Percentiles rank a stretch among this genome's conserved stretches.
These are phyloP conservation scores for Pelecanus crispus DNA, from an alignment of 2,113 vertebrate genomes.

Conservation along the genomic window DNA sequence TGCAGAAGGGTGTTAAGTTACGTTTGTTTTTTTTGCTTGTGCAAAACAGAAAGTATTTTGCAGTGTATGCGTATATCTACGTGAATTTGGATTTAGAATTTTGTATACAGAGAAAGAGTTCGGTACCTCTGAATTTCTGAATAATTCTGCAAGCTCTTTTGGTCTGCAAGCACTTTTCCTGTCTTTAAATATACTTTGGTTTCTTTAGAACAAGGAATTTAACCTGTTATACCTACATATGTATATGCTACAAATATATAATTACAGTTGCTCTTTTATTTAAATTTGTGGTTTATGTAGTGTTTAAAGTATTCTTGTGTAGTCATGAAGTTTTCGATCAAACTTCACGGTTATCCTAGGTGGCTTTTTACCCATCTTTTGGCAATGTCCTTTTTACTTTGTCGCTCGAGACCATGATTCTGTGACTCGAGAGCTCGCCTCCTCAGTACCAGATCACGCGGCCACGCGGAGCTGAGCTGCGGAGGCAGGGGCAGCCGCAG, in stretches of 20 bases:
- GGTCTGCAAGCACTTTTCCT: neutral
- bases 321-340: neutral
- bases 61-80: neutral
- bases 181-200: neutral
- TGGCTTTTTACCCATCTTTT: neutral
- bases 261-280: neutral
- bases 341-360: neutral
- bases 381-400: neutral
- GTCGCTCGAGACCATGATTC: rapidly evolving
- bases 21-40: neutral
- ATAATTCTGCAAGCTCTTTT: neutral
- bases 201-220: neutral
- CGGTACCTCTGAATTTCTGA: neutral
- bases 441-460: neutral
- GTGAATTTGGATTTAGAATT: neutral
- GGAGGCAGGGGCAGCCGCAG: rapidly evolving
- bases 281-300: neutral
- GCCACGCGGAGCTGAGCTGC: neutral
- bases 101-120: neutral
- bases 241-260: neutral
- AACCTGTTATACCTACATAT: neutral
- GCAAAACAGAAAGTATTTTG: neutral
- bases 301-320: neutral
- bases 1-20: neutral
- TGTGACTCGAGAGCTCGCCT: neutral